A percentile compares a stretch with the other conserved stretches of the same genome.
These are phyloP conservation scores for Peromyscus leucopus DNA, from an alignment of 2,113 vertebrate genomes.

Conservation along the genomic window DNA sequence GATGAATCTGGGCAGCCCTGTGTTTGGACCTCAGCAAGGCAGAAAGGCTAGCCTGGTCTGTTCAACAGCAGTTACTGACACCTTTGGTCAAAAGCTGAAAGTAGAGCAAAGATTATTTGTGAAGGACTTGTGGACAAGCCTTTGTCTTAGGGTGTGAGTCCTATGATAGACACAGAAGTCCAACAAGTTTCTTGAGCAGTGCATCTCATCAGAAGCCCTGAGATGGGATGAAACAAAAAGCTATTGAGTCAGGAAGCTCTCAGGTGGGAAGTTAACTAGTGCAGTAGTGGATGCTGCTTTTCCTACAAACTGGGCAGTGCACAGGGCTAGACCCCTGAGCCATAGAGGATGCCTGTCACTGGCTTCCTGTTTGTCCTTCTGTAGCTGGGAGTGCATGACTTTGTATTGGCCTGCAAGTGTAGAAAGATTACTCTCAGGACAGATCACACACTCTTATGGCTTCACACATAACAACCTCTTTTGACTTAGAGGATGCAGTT, in stretches of 20 bases:
- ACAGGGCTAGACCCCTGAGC: background rate
- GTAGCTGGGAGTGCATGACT: fast-evolving
- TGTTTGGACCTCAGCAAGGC: background rate
- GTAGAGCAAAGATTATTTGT: background rate
- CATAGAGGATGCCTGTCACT: fast-evolving
- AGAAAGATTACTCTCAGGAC: background rate
- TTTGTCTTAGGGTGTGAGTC: background rate
- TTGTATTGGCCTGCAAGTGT: background rate
- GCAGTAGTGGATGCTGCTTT: background rate
- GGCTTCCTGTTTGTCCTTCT: background rate
- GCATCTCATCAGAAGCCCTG: background rate
- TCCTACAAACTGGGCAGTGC: background rate
- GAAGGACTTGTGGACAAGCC: background rate
- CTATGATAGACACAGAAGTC: background rate
- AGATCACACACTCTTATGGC: background rate
- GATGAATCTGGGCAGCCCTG: background rate
- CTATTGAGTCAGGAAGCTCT: fast-evolving
- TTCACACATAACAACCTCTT: background rate
- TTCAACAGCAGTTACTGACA: fast-evolving
- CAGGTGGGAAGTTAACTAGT: background rate
- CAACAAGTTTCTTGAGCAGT: fast-evolving
- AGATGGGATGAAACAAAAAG: background rate
- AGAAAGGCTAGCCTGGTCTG: background rate
- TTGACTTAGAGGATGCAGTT: background rate
- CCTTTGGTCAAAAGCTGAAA: background rate